Evolutionary conservation across 2,113 vertebrate species (phyloP).

Genomic region (Chloropsis cyanopogon): DNA sequence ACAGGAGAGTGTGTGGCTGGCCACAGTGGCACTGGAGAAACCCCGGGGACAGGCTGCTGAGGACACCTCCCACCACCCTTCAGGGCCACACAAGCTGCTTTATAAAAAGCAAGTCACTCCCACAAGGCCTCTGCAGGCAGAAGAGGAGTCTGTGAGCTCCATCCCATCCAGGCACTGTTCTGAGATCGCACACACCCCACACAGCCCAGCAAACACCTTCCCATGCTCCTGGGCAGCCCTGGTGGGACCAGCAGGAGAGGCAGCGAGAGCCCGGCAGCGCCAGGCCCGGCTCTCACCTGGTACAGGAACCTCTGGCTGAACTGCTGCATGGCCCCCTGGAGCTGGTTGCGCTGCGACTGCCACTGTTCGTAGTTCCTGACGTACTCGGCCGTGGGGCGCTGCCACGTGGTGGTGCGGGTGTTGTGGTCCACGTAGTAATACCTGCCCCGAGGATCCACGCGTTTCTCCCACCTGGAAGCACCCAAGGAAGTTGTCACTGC

Average conservation of each 20-base stretch:
- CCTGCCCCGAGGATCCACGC: constrained; percentile 90
- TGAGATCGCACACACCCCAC: neutral
- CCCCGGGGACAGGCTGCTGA: neutral
- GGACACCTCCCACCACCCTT: neutral
- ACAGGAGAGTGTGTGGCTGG: neutral
- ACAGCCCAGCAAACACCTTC: neutral
- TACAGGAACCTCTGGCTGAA: constrained; percentile 98
- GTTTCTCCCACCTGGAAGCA: constrained; percentile 90
- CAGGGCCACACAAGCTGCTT: neutral
- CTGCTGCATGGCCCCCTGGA: constrained; percentile 97
- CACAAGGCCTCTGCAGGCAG: neutral
- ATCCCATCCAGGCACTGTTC: rapidly evolving
- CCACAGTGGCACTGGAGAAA: neutral
- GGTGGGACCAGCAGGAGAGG: neutral
- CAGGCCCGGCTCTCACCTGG: constrained; percentile 76
- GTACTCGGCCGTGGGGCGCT: constrained; percentile 91
- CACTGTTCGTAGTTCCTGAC: constrained; percentile 97
- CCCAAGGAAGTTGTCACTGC: neutral
- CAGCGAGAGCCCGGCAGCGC: neutral
- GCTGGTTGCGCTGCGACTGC: constrained; percentile 94
- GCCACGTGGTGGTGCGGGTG: constrained; percentile 97
- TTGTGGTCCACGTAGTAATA: constrained; percentile 99
- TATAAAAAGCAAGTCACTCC: neutral
- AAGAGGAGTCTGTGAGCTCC: neutral
- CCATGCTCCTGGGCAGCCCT: neutral